A percentile compares a stretch with the other conserved stretches of the same genome.
phyloP scores from a whole-genome alignment of 2,797 vertebrate species.

The Denticeps clupeoides region DNA sequence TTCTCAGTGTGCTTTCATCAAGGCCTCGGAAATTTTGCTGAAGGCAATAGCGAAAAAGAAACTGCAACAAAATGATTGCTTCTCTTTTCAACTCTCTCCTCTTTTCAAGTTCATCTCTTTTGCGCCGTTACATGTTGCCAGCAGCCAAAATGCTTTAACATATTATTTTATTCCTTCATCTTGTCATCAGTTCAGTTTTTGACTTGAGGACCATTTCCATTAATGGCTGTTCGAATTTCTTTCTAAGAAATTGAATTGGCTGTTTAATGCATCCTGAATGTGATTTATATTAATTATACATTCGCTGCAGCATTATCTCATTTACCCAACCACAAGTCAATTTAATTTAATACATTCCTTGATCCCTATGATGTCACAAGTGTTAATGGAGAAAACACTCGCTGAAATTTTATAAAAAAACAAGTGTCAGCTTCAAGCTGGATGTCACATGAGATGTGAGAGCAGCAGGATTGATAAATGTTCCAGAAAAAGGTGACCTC shows the following conservation, averaged over 20 bases:
- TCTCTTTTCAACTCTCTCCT: slow-evolving; percentile 13
- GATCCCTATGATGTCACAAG: too few relatives aligned
- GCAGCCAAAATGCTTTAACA: neutral
- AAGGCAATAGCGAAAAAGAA: slow-evolving; percentile 10
- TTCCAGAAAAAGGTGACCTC: slow-evolving; percentile 16
- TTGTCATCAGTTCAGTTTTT: slow-evolving; percentile 25
- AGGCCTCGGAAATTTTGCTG: slow-evolving; percentile 10
- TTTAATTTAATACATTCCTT: too few relatives aligned
- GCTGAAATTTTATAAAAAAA: too few relatives aligned
- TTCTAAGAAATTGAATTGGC: neutral
- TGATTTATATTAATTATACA: too few relatives aligned
- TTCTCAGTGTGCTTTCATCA: slow-evolving; percentile 16
- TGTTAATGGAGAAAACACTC: too few relatives aligned
- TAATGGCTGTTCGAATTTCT: slow-evolving; percentile 18
- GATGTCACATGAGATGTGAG: neutral
- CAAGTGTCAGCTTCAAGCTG: too few relatives aligned
- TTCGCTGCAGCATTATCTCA: too few relatives aligned
- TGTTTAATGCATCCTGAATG: neutral
- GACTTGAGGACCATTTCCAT: slow-evolving; percentile 15
- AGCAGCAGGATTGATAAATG: slow-evolving; percentile 8
- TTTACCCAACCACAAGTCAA: too few relatives aligned
- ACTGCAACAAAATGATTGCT: slow-evolving; percentile 5
- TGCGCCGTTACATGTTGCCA: slow-evolving; percentile 13
- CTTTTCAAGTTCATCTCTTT: slow-evolving; percentile 16
- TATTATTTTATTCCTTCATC: slow-evolving; percentile 8